A percentile compares a stretch with the other conserved stretches of the same genome.
Evolutionary conservation across 2,113 vertebrate species (phyloP).

Genomic region (Chauna torquata): DNA sequence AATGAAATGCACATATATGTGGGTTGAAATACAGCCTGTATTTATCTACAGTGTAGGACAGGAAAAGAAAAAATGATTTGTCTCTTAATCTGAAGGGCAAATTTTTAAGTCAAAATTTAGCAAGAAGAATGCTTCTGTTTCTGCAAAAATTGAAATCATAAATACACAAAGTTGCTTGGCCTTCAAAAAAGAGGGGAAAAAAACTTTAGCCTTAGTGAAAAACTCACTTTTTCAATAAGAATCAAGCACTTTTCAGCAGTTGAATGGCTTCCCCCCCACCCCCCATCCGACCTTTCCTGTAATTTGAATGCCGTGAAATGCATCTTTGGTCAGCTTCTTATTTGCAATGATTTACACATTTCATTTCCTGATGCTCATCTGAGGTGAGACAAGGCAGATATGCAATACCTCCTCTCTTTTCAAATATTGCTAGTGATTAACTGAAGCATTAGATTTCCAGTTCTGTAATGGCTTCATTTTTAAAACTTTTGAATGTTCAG

Average conservation of each 20-base stretch:
- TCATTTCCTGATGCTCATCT: not conserved
- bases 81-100: not conserved
- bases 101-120: not conserved
- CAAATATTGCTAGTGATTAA: conserved; percentile 19
- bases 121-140: not conserved
- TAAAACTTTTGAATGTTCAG: conserved; percentile 11
- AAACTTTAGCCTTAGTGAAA: not conserved
- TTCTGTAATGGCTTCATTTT: not conserved
- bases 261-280: not conserved
- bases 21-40: not conserved
- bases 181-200: not conserved
- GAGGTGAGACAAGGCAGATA: not conserved
- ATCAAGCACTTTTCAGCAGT: not conserved
- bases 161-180: not conserved
- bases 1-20: fast-evolving
- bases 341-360: conserved; percentile 12
- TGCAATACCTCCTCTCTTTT: conserved; percentile 1
- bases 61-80: not conserved
- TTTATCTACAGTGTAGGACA: not conserved
- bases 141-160: not conserved
- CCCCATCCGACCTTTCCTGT: not conserved
- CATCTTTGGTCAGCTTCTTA: not conserved
- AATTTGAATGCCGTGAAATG: not conserved
- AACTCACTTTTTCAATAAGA: not conserved
- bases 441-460: conserved; percentile 38